A percentile compares a stretch with the other conserved stretches of the same genome.
Conservation (phyloP, 1,140 invertebrate species). For the Melanaphis sacchari region DNA sequence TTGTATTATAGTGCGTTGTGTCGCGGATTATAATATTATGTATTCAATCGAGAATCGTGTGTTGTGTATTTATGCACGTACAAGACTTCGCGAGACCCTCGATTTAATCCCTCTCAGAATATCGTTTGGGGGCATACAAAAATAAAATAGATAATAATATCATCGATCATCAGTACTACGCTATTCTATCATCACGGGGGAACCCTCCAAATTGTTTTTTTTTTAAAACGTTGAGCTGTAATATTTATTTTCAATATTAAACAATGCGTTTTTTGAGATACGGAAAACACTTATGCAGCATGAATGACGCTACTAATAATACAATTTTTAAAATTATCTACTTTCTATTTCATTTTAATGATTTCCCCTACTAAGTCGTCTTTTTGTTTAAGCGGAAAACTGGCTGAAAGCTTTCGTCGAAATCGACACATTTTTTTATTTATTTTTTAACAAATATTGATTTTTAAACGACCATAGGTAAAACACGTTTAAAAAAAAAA, state of each 20-base stretch:
- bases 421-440: not conserved
- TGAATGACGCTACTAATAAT: not conserved
- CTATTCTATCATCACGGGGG: not conserved
- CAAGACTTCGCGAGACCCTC: no score
- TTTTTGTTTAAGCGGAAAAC: not conserved
- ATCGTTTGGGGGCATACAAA: no score
- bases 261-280: not conserved
- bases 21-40: not conserved
- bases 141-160: no score
- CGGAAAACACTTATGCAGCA: not conserved
- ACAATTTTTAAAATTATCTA: no score
- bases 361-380: not conserved
- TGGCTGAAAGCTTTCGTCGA: not conserved
- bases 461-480: not conserved
- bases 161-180: not conserved
- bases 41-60: not conserved
- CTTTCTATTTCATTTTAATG: not conserved
- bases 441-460: not conserved
- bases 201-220: not conserved
- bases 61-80: not conserved
- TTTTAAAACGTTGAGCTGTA: not conserved
- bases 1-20: not conserved
- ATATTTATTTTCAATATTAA: not conserved
- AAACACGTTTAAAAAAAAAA: not conserved
- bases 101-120: not conserved